Base-by-base conservation (phyloP, 2,797 vertebrate genomes). In the Linurgus olivaceus region DNA sequence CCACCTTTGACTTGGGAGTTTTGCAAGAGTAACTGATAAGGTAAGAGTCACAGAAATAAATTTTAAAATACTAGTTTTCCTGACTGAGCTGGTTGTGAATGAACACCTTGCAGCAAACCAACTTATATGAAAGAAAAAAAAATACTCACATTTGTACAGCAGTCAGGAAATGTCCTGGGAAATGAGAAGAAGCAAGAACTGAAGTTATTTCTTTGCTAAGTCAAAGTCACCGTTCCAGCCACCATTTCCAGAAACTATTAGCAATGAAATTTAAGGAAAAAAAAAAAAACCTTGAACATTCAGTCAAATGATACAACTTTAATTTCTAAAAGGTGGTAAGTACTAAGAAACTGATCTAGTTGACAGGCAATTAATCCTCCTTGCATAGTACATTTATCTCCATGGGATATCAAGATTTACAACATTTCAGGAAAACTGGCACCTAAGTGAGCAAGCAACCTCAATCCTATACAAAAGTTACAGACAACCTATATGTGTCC, bases 361-460 rank as follows among this genome's bases (percentile, higher is more conserved):
- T 92, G 92, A 95, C 95, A 96, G 84, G 90, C 87, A 95, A 72
- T 87, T 74, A 91, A 94, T 93, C 90, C 59, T 95, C 80, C 73
- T 95, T 96, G 93, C 95, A 96, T 96, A 96, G 94, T 96, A 95
- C 93, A 95, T 91, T 95, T 92, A 92, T 87, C 84, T 96, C 81
- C 61, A 62, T 55, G 75, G 91, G 86, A 75, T 92, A 96, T 83
- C 33, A 94, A 91, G 75, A 88, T 89, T 86, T 87, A 94, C 52
- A 93, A 77, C 70, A 89, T 86, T 87, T 93, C 29, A 92, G 72
- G 58, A 94, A 97, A 91, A 93, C 75, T 77, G 93, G 75, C 81
- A 91, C 66, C 86, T 91, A 91, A 77, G 81, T 87, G 72, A 96
- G 68, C 44, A 80, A 94, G 84, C 74, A 86, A 88, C 84, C 84